A percentile compares a stretch with the other conserved stretches of the same genome.
Conservation (phyloP, 2,113 vertebrate species). For the Phoenicopterus ruber region DNA sequence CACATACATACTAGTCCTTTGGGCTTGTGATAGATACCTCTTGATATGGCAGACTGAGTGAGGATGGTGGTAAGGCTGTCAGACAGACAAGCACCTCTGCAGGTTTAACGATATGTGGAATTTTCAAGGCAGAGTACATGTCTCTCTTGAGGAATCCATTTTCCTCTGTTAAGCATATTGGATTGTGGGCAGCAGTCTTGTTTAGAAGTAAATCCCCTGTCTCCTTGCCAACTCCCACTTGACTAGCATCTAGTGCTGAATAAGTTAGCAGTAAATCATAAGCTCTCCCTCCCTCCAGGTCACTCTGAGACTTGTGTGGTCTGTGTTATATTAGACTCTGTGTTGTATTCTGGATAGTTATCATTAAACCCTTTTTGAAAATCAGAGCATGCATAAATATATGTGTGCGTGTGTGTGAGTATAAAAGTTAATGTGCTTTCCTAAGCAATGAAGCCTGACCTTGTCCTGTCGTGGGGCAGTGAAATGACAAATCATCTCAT, state of each 20-base stretch:
- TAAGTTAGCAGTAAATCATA: constrained; percentile 12
- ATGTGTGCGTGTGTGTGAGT: background rate
- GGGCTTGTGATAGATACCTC: background rate
- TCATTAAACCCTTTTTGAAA: background rate
- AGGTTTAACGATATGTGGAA: background rate
- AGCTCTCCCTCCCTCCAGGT: background rate
- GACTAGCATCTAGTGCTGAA: background rate
- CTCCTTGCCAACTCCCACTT: constrained; percentile 20
- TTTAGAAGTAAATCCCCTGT: constrained; percentile 20
- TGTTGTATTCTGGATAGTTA: background rate
- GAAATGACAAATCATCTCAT: constrained; percentile 69
- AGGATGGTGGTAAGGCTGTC: background rate
- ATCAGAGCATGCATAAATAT: background rate
- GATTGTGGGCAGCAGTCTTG: background rate
- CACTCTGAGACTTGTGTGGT: background rate
- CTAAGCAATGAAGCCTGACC: constrained; percentile 61
- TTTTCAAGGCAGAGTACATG: background rate
- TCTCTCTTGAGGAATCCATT: background rate
- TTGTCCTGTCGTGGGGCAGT: constrained; percentile 47
- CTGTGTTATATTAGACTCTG: background rate
- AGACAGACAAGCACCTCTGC: background rate
- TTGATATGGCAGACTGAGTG: background rate
- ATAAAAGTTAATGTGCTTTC: constrained; percentile 35
- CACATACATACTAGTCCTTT: background rate
- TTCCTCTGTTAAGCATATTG: background rate